Evolutionary conservation across 2,888 invertebrate species (phyloP), one percentile per base, ranked within the genome.

Genomic region (Bedellia somnulentella): DNA sequence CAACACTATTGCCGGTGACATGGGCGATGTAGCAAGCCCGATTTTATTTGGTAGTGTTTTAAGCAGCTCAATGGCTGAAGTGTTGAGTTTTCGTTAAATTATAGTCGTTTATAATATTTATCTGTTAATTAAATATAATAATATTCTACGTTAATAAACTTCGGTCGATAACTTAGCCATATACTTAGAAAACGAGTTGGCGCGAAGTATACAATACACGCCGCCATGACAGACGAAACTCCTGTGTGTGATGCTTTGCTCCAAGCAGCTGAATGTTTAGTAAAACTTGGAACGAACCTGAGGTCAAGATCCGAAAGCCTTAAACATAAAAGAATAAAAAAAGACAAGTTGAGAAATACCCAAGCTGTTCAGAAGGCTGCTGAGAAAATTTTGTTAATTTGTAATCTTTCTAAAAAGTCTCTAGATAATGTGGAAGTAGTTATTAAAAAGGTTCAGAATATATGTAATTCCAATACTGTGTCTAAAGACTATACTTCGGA

Each of bases 341-440:
- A 52, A 42, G 56, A 55, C 5, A 70, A 62, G 31, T 42, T 76
- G 30, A 56, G 44, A 40, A 73, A 68, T 44, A 38, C 52, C 1
- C 61, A 70, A 35, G 71, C 71, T 12, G 52, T 76, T 2, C 57
- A 62, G 36, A 71, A 66, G 47, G 64, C 66, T 5, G 67, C 67
- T 3, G 53, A 47, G 32, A 76, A 75, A 45, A 60, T 76, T 5
- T 51, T 75, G 25, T 42, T 62, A 10, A 70, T 76, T 37, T 77
- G 76, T 42, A 59, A 71, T 41, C 49, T 75, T 37, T 75, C 76
- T 24, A 73, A 66, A 47, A 70, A 66, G 42, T 73, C 76, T 0
- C 52, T 76, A 6, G 57, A 60, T 22, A 73, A 67, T 44, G 73
- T 77, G 2, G 73, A 73, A 42, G 43, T 39, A 34, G 62, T 62